These are phyloP conservation scores for Turnix velox DNA, from an alignment of 2,113 vertebrate genomes.

Conservation along the genomic window DNA sequence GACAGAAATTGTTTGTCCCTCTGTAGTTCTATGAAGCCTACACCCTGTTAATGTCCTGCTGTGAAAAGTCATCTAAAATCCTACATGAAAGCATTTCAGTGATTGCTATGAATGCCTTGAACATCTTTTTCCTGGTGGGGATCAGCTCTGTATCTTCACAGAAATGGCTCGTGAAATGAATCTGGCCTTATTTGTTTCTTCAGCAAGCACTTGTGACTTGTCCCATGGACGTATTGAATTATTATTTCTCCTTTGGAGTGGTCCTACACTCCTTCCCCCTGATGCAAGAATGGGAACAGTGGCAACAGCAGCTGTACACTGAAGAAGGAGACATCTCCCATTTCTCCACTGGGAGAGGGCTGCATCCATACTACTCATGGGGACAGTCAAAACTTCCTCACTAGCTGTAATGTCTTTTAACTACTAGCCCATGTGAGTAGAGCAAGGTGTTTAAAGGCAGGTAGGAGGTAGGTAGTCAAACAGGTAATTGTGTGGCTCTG, in stretches of 20 bases:
- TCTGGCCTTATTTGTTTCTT: neutral
- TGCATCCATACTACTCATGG: neutral
- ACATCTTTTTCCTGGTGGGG: neutral
- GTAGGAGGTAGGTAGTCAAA: neutral
- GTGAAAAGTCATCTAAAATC: neutral
- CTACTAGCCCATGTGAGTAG: neutral
- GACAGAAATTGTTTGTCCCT: neutral
- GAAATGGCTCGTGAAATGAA: neutral
- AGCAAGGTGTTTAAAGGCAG: neutral
- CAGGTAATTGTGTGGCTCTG: neutral
- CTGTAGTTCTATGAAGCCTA: neutral
- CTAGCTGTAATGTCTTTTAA: neutral
- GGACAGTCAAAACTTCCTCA: neutral
- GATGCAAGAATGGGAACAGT: neutral
- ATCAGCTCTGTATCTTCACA: neutral
- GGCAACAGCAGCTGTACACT: neutral
- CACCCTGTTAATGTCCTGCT: neutral
- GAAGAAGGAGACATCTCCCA: neutral
- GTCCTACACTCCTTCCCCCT: neutral
- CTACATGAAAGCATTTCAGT: neutral
- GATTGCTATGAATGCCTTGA: neutral
- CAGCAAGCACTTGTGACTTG: neutral
- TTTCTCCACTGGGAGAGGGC: neutral
- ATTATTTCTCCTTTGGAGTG: neutral
- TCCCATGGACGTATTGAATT: neutral